Percentiles rank a stretch among this genome's conserved stretches.
phyloP scores from a whole-genome alignment of 2,888 invertebrate species.

The Hololepta plana region DNA sequence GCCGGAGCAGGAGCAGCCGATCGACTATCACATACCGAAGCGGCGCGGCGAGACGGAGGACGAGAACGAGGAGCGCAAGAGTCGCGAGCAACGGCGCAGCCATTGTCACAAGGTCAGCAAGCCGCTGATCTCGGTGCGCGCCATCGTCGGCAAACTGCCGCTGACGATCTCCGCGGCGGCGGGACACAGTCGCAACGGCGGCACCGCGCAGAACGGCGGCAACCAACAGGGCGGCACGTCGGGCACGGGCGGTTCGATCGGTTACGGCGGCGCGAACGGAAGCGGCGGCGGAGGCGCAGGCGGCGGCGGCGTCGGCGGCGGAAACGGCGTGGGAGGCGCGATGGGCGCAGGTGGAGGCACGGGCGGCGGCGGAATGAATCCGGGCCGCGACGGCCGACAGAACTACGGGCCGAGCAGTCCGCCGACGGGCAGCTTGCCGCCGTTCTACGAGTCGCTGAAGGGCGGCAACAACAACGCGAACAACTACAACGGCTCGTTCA shows the following conservation, averaged over 20 bases:
- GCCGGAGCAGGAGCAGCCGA: slow-evolving; percentile 71
- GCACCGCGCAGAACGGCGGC: slow-evolving; percentile 28
- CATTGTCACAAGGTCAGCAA: slow-evolving; percentile 49
- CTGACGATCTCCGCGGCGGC: slow-evolving; percentile 57
- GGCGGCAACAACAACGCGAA: slow-evolving; percentile 52
- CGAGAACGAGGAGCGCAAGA: slow-evolving; percentile 48
- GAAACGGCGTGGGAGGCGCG: slow-evolving; percentile 53
- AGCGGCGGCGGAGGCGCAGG: slow-evolving; percentile 34
- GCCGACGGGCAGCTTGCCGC: slow-evolving; percentile 73
- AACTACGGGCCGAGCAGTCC: slow-evolving; percentile 80
- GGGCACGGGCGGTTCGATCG: slow-evolving; percentile 22
- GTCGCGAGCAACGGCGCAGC: slow-evolving; percentile 48
- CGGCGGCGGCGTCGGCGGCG: slow-evolving; percentile 33
- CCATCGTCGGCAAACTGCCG: slow-evolving; percentile 35
- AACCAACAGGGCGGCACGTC: slow-evolving; percentile 20
- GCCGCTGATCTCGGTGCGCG: slow-evolving; percentile 37
- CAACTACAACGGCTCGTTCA: slow-evolving; percentile 47
- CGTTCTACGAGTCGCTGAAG: slow-evolving; percentile 75
- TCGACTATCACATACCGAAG: slow-evolving; percentile 76
- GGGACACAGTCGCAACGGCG: slow-evolving; percentile 55
- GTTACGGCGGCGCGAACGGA: slow-evolving; percentile 25
- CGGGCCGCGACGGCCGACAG: slow-evolving; percentile 62
- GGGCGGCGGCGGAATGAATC: slow-evolving; percentile 51
- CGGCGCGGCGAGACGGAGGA: slow-evolving; percentile 50
- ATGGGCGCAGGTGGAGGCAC: slow-evolving; percentile 35